Conservation (phyloP, 2,888 invertebrate species). For the Agrilus biguttatus region DNA sequence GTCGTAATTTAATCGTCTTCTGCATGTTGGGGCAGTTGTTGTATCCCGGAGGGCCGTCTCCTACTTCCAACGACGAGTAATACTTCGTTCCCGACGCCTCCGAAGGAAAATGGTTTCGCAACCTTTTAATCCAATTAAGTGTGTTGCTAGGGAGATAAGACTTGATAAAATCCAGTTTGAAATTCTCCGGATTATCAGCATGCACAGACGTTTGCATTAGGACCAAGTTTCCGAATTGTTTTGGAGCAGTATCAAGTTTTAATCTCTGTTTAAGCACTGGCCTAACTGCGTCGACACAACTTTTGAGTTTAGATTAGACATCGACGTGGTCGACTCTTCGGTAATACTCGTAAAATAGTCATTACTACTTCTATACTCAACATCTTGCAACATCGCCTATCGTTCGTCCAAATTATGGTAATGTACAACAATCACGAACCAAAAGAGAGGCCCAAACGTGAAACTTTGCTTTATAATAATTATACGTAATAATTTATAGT, state of each 20-base stretch:
- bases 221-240: constrained; percentile 8
- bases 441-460: too few relatives aligned
- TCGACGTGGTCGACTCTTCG: too few relatives aligned
- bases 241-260: constrained; percentile 9
- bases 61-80: not conserved
- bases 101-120: constrained; percentile 15
- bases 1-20: not conserved
- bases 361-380: not conserved
- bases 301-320: not conserved
- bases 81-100: too few relatives aligned
- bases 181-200: constrained; percentile 12
- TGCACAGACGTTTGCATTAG: constrained; percentile 10
- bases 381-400: too few relatives aligned
- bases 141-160: constrained; percentile 13
- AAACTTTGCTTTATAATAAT: too few relatives aligned
- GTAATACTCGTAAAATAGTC: constrained; percentile 8
- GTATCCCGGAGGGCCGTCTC: constrained; percentile 9
- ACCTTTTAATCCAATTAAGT: constrained; percentile 20
- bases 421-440: too few relatives aligned
- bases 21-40: constrained; percentile 1
- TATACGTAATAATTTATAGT: too few relatives aligned
- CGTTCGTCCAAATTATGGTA: too few relatives aligned
- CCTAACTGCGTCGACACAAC: constrained; percentile 8
- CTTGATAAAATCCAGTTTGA: constrained; percentile 13
- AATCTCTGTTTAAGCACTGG: constrained; percentile 12